Evolutionary conservation across 2,797 vertebrate genomes (phyloP).

Genomic region (Platyrinchus mystaceus): DNA sequence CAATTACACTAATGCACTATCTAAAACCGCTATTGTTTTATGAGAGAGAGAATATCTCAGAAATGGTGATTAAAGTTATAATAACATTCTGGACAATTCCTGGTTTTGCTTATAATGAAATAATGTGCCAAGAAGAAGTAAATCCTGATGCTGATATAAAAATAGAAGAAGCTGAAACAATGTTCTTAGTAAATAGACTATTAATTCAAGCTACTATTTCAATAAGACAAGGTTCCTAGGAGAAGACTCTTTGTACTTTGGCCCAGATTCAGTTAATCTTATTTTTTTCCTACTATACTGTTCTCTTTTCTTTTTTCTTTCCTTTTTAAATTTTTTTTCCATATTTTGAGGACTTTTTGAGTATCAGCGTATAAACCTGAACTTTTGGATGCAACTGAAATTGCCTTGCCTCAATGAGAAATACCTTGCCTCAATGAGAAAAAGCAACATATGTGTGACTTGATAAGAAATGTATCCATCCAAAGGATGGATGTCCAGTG

Average conservation of each 20-base stretch:
- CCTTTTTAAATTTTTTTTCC: accelerated
- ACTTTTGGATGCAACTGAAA: background rate
- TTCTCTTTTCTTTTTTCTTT: accelerated
- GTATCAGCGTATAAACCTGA: background rate
- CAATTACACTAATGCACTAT: background rate
- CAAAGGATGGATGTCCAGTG: background rate
- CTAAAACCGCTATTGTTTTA: background rate
- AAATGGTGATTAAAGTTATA: background rate
- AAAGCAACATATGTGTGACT: background rate
- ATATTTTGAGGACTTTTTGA: background rate
- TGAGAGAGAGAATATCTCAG: background rate
- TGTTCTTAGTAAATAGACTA: background rate
- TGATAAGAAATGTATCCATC: background rate
- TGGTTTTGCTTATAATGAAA: background rate
- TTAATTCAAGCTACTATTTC: background rate
- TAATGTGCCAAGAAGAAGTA: background rate
- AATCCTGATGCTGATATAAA: background rate
- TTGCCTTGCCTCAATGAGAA: background rate
- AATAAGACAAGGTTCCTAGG: background rate
- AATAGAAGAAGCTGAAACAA: background rate
- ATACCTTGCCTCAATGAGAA: background rate
- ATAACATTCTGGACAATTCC: background rate
- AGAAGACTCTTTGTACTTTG: background rate
- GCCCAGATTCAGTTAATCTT: background rate
- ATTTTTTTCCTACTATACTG: background rate